Percentiles rank a stretch among this genome's conserved stretches.
These are phyloP conservation scores for Leiothrix lutea DNA, from an alignment of 2,113 vertebrate genomes.

Conservation along the genomic window DNA sequence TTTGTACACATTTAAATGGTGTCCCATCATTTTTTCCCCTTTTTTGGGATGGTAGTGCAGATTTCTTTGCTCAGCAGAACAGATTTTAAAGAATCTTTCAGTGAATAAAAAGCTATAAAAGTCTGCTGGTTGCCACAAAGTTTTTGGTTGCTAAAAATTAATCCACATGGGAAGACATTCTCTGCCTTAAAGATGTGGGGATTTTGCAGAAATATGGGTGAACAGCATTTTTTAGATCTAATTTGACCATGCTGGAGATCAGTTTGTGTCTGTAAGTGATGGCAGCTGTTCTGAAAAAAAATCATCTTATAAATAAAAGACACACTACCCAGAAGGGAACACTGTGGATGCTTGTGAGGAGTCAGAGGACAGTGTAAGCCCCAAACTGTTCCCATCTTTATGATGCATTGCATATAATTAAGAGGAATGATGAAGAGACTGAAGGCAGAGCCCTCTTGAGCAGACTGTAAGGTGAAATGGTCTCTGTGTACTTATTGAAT, in stretches of 20 bases:
- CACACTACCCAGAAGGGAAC: not conserved
- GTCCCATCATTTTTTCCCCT: not conserved
- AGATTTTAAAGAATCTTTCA: not conserved
- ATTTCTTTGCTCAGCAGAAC: not conserved
- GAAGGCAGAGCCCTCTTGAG: conserved; percentile 32
- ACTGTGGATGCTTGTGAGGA: not conserved
- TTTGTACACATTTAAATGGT: not conserved
- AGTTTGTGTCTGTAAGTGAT: not conserved
- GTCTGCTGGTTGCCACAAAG: not conserved
- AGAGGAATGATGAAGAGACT: conserved; percentile 43
- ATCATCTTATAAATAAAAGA: not conserved
- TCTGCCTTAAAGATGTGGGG: not conserved
- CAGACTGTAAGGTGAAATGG: conserved; percentile 46
- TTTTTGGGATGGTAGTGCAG: not conserved
- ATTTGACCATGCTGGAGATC: not conserved
- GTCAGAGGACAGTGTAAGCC: not conserved
- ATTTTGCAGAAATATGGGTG: not conserved
- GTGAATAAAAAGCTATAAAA: not conserved
- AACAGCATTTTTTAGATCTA: not conserved
- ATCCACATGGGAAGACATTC: not conserved
- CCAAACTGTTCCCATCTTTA: not conserved
- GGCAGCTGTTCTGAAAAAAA: not conserved
- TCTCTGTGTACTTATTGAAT: conserved; percentile 70
- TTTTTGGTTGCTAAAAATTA: not conserved
- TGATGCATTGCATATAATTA: conserved; percentile 17